Evolutionary conservation across 2,888 invertebrate genomes (phyloP).

Genomic region (Emmelina monodactyla): DNA sequence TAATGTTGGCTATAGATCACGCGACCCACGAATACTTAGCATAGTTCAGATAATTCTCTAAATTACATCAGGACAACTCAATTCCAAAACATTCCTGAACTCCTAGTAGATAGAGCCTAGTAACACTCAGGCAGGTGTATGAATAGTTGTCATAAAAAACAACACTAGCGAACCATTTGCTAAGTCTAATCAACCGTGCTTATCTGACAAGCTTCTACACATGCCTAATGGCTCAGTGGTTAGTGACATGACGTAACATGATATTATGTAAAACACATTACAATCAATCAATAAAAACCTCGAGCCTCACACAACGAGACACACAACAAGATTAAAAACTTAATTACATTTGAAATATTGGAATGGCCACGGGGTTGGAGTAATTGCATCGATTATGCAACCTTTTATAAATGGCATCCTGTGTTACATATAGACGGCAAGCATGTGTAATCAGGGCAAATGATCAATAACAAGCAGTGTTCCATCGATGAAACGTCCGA

Average conservation of each 20-base stretch:
- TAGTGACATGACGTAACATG: too few species aligned
- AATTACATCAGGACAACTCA: conserved; percentile 1
- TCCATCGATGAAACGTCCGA: conserved; percentile 36
- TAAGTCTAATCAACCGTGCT: conserved; percentile 29
- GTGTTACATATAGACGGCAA: conserved; percentile 23
- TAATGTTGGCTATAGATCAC: conserved; percentile 29
- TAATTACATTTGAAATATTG: conserved; percentile 20
- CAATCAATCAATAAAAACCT: conserved; percentile 1
- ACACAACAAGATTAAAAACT: conserved; percentile 15
- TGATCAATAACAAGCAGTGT: conserved; percentile 31
- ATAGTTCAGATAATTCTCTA: conserved; percentile 16
- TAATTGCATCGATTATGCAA: conserved; percentile 27
- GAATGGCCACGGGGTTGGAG: conserved; percentile 20
- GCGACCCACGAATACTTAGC: conserved; percentile 19
- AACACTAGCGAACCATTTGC: conserved; percentile 22
- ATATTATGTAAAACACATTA: too few species aligned
- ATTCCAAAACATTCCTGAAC: conserved; percentile 3
- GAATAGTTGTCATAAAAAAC: too few species aligned
- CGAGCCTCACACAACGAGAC: conserved; percentile 7
- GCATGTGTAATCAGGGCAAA: conserved; percentile 31
- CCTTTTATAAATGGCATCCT: conserved; percentile 25
- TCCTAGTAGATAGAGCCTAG: conserved; percentile 1
- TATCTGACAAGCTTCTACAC: conserved; percentile 31
- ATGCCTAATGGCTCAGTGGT: too few species aligned
- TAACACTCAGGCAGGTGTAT: too few species aligned